These are phyloP conservation scores for Raja brachyura DNA, from an alignment of 2,113 vertebrate species.

Conservation along the genomic window DNA sequence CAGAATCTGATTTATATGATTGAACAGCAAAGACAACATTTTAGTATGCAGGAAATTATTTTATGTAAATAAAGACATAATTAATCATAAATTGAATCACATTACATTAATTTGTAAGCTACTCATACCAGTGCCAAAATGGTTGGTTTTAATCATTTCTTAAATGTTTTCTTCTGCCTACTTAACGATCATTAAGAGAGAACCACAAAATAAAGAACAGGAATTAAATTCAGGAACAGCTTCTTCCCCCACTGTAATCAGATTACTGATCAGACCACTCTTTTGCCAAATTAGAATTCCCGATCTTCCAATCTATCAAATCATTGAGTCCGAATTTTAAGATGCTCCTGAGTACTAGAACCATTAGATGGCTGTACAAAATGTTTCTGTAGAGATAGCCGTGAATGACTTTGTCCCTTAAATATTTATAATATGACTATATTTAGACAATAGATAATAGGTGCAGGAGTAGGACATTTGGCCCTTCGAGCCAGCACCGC, in stretches of 20 bases:
- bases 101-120: background rate
- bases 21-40: background rate
- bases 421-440: background rate
- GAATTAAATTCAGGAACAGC: background rate
- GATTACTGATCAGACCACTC: too few species aligned
- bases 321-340: background rate
- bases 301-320: too few species aligned
- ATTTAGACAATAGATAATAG: too few species aligned
- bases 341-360: background rate
- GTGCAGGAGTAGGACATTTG: too few species aligned
- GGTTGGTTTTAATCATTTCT: background rate
- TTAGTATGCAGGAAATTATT: background rate
- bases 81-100: background rate
- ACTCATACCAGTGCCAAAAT: background rate
- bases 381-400: background rate
- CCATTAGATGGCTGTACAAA: background rate
- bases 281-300: too few species aligned
- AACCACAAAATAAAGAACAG: background rate
- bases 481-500: too few species aligned
- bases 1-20: slow-evolving; percentile 40
- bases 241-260: too few species aligned
- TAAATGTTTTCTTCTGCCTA: background rate
- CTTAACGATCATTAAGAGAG: background rate
- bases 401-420: background rate
- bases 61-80: background rate